Evolutionary conservation across 2,888 invertebrate genomes (phyloP).

Genomic region (Glomeris marginata): DNA sequence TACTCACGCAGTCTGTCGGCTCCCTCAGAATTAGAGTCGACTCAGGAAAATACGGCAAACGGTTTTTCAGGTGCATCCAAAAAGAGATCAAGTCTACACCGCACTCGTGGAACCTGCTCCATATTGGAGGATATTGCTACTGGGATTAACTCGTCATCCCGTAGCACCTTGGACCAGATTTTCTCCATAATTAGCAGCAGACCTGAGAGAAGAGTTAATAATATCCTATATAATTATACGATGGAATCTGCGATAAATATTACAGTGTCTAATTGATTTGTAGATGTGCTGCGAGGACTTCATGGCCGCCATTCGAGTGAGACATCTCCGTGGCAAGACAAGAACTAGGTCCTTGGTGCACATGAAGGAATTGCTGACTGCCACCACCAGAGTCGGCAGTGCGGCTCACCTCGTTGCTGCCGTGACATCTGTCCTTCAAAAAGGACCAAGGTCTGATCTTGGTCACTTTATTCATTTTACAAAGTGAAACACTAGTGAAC

Average conservation of each 20-base stretch:
- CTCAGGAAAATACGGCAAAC: constrained; percentile 19
- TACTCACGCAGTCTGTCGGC: constrained; percentile 26
- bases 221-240: not conserved
- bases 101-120: not conserved
- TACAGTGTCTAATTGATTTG: too few relatives aligned
- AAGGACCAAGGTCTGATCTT: constrained; percentile 28
- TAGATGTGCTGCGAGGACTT: constrained; percentile 27
- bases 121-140: too few relatives aligned
- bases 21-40: constrained; percentile 22
- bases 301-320: constrained; percentile 25
- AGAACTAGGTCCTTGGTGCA: constrained; percentile 27
- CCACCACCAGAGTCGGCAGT: constrained; percentile 26
- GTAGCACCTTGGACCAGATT: constrained; percentile 24
- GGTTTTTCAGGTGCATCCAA: constrained; percentile 18
- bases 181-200: constrained; percentile 29
- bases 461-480: too few relatives aligned
- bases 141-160: too few relatives aligned
- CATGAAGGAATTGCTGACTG: constrained; percentile 28
- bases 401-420: constrained; percentile 29
- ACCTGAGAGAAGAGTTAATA: constrained; percentile 28
- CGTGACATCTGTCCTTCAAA: constrained; percentile 28
- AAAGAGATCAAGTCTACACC: not conserved
- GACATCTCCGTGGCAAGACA: constrained; percentile 25
- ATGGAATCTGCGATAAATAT: not conserved
- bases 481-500: too few relatives aligned